Evolutionary conservation across 1,140 invertebrate genomes (phyloP).

Genomic region (Drosophila lowei): DNA sequence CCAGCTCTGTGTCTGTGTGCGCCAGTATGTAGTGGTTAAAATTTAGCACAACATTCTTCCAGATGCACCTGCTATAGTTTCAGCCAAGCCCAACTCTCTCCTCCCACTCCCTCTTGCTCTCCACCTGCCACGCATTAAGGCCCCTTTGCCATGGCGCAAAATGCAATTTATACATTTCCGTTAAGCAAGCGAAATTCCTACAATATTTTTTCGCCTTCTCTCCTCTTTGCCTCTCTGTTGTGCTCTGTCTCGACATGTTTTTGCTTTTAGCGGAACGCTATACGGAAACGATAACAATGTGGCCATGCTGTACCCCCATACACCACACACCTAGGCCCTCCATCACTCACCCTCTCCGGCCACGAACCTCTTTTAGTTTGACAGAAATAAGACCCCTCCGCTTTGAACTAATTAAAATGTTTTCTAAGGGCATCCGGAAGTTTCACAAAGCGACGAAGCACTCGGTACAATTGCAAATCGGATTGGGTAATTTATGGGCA

Average conservation of each 20-base stretch:
- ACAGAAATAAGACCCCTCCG: slow-evolving; percentile 1
- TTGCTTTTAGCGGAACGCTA: slow-evolving; percentile 63
- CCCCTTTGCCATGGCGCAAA: slow-evolving; percentile 51
- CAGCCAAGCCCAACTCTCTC: slow-evolving; percentile 23
- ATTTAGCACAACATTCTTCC: slow-evolving; percentile 73
- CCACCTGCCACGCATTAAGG: slow-evolving; percentile 46
- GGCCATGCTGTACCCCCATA: neutral
- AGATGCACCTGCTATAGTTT: slow-evolving; percentile 58
- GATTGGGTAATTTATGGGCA: slow-evolving; percentile 64
- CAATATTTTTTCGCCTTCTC: slow-evolving; percentile 45
- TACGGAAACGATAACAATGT: slow-evolving; percentile 51
- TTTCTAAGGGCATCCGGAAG: slow-evolving; percentile 48
- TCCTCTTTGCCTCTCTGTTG: neutral
- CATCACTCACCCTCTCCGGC: too few relatives aligned
- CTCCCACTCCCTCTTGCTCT: neutral
- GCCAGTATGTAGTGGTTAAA: slow-evolving; percentile 42
- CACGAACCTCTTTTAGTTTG: slow-evolving; percentile 17
- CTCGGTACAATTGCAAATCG: slow-evolving; percentile 37
- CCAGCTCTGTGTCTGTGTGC: slow-evolving; percentile 47
- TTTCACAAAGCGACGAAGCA: slow-evolving; percentile 31
- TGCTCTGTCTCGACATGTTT: slow-evolving; percentile 51
- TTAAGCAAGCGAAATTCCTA: slow-evolving; percentile 67
- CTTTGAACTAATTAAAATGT: slow-evolving; percentile 68
- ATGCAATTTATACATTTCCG: slow-evolving; percentile 81
- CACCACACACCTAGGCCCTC: slow-evolving; percentile 3